A percentile compares a stretch with the other conserved stretches of the same genome.
These are phyloP conservation scores for Eueremaeus valkanovi DNA, from an alignment of 2,888 invertebrate genomes.

Conservation along the genomic window DNA sequence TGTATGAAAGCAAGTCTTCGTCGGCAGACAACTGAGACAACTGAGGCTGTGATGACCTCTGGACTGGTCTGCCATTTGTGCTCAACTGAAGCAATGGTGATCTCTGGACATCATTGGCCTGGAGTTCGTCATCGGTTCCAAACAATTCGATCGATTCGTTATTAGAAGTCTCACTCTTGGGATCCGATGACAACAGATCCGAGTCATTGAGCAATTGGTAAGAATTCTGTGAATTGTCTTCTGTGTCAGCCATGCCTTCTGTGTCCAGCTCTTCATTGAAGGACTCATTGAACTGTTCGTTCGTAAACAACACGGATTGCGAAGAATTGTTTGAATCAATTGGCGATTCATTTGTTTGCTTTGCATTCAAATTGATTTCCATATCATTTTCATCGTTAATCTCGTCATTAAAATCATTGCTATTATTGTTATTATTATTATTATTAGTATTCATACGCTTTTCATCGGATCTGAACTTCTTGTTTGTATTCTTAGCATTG, in stretches of 20 bases:
- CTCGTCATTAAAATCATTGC: background rate
- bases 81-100: background rate
- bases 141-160: background rate
- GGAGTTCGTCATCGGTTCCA: background rate
- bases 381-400: background rate
- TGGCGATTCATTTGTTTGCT: background rate
- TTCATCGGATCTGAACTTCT: background rate
- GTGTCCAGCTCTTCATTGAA: background rate
- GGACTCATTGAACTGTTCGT: background rate
- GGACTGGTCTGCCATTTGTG: background rate
- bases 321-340: background rate
- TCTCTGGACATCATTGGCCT: background rate
- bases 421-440: too few relatives aligned
- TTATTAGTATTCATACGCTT: background rate
- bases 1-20: too few relatives aligned
- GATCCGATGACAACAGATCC: background rate
- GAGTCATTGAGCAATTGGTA: background rate
- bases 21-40: background rate
- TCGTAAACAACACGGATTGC: background rate
- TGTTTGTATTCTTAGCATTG: too few relatives aligned
- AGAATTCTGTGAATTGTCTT: background rate
- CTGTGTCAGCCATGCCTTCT: background rate
- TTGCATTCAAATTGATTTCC: too few relatives aligned
- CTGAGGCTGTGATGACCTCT: background rate
- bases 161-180: background rate